These are phyloP conservation scores for Melitaea athalia DNA, from an alignment of 2,888 invertebrate species.

Conservation along the genomic window DNA sequence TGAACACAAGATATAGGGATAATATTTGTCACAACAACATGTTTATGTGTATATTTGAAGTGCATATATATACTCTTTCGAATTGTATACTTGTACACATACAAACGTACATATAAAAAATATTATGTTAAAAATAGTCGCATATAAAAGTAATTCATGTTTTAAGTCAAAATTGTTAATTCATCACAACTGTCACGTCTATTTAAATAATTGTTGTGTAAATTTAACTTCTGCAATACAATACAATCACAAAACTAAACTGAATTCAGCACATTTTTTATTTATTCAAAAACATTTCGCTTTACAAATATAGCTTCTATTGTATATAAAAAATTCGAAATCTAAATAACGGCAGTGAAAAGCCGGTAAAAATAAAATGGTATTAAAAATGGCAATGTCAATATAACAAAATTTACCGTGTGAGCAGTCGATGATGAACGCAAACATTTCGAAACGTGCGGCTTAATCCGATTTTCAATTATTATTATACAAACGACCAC, in stretches of 20 bases:
- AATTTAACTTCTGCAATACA: neutral
- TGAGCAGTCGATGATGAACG: slow-evolving; percentile 53
- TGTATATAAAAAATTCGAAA: slow-evolving; percentile 3
- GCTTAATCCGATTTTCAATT: slow-evolving; percentile 66
- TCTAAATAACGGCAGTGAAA: neutral
- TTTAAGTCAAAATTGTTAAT: too few relatives aligned
- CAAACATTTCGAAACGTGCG: slow-evolving; percentile 51
- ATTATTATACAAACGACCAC: slow-evolving; percentile 55
- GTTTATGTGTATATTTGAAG: too few relatives aligned
- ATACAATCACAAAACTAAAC: neutral
- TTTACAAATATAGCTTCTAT: slow-evolving; percentile 1
- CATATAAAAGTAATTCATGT: too few relatives aligned
- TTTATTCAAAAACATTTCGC: slow-evolving; percentile 5
- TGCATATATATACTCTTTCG: too few relatives aligned
- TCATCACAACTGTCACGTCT: neutral
- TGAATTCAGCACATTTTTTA: slow-evolving; percentile 9
- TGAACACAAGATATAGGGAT: too few relatives aligned
- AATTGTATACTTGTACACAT: too few relatives aligned
- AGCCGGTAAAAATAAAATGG: slow-evolving; percentile 5
- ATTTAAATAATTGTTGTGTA: neutral
- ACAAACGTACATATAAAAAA: too few relatives aligned
- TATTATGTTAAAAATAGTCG: too few relatives aligned
- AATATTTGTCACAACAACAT: too few relatives aligned
- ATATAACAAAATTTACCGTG: slow-evolving; percentile 46
- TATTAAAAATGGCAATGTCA: slow-evolving; percentile 25